Evolutionary conservation across 2,113 vertebrate species (phyloP).

Genomic region (Argyrosomus japonicus): DNA sequence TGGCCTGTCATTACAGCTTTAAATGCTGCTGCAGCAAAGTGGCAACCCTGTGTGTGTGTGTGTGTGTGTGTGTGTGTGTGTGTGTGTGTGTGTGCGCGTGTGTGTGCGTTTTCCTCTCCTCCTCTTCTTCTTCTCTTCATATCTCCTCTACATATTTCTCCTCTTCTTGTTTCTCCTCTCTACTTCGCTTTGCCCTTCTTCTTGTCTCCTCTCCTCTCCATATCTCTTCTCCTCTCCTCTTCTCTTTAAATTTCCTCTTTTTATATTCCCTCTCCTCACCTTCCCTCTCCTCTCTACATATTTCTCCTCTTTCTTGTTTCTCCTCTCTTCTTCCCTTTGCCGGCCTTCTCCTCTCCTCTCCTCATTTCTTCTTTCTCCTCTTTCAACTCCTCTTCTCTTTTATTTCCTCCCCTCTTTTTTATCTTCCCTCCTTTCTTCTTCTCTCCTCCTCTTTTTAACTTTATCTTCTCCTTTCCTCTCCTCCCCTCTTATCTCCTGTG

Average conservation of each 20-base stretch:
- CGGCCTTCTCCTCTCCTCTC: neutral
- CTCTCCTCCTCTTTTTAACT: too few relatives aligned
- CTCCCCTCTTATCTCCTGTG: neutral
- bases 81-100: conserved; percentile 43
- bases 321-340: neutral
- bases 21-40: conserved; percentile 75
- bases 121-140: neutral
- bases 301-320: too few relatives aligned
- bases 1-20: conserved; percentile 88
- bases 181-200: too few relatives aligned
- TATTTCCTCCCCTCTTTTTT: too few relatives aligned
- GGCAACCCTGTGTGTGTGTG: conserved; percentile 52
- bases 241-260: too few relatives aligned
- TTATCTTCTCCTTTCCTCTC: too few relatives aligned
- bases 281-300: neutral
- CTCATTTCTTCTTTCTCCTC: too few relatives aligned
- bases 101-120: conserved; percentile 14
- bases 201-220: neutral
- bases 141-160: neutral
- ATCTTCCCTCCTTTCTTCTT: neutral
- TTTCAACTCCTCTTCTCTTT: neutral
- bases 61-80: conserved; percentile 37
- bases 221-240: neutral
- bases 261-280: neutral
- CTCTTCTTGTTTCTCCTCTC: neutral